phyloP scores from a whole-genome alignment of 2,797 vertebrate species.

The Denticeps clupeoides region DNA sequence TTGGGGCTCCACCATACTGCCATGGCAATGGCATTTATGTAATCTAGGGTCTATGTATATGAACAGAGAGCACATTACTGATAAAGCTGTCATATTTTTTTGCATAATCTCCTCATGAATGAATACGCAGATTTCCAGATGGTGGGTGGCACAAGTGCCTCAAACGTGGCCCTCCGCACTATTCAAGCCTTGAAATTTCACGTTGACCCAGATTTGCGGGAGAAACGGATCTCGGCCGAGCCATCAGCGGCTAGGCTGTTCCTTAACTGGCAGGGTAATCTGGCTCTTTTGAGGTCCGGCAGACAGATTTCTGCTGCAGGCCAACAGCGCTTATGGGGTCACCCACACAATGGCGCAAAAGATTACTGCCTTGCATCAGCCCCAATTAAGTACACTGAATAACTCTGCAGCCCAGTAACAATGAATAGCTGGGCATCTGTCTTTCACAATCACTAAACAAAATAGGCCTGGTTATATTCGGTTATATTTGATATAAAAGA shows the following conservation, averaged over 20 bases:
- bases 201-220: not conserved
- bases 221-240: not conserved
- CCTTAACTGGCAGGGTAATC: not conserved
- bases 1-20: no score
- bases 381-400: not conserved
- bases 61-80: no score
- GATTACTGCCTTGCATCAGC: not conserved
- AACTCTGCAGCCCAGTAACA: not conserved
- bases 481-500: no score
- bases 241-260: not conserved
- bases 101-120: not conserved
- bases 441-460: not conserved
- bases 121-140: not conserved
- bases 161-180: no score
- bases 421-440: not conserved
- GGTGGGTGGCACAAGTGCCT: no score
- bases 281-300: not conserved
- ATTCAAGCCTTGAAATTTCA: no score
- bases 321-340: constrained; percentile 1
- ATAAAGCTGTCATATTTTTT: no score
- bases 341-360: not conserved
- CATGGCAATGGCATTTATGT: not conserved
- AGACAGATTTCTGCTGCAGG: constrained; percentile 5
- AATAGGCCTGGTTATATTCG: not conserved
- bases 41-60: no score